Base-by-base conservation (phyloP, 2,888 invertebrate genomes). In the Myathropa florea region DNA sequence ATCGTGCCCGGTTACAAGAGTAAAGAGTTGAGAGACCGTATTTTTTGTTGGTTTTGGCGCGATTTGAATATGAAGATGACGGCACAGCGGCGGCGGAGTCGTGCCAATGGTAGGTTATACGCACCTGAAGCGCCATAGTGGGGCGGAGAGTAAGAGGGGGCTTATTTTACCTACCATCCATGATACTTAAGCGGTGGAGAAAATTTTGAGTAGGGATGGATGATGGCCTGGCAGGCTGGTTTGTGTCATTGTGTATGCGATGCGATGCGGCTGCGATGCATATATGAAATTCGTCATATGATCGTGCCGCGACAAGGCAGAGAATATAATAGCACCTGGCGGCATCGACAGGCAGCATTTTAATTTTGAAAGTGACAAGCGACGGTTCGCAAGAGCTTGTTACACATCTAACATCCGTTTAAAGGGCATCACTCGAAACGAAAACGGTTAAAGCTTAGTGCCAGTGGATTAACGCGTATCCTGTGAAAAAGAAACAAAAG, bases 321-420 rank as follows among this genome's bases (percentile, higher is more conserved):
- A 83, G 86, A 86, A 89, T 92, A 92, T 92, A 92, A 91, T 91
- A 92, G 90, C 89, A 90, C 90, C 89, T 89, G 91, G 89, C 90
- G 91, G 89, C 90, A 91, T 91, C 91, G 89, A 88, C 89, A 88
- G 89, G 89, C 91, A 91, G 90, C 92, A 92, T 92, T 92, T 92
- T 90, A 88, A 91, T 90, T 90, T 90, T 90, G 91, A 91, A 90
- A 91, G 92, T 91, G 91, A 90, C 90, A 91, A 92, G 90, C 90
- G 89, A 89, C 92, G 91, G 91, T 91, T 91, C 90, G 89, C 73
- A 81, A 82, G 57, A 30, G 88, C 88, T 88, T 88, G 88, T 88
- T 86, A 83, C 88, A 60, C 3, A 73, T 53, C 61, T 2, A 28
- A 14, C 72, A 77, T 70, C 60, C 36, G 60, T 26, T 71, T 65